Conservation (phyloP, 2,113 vertebrate genomes). For the Burhinus bistriatus region DNA sequence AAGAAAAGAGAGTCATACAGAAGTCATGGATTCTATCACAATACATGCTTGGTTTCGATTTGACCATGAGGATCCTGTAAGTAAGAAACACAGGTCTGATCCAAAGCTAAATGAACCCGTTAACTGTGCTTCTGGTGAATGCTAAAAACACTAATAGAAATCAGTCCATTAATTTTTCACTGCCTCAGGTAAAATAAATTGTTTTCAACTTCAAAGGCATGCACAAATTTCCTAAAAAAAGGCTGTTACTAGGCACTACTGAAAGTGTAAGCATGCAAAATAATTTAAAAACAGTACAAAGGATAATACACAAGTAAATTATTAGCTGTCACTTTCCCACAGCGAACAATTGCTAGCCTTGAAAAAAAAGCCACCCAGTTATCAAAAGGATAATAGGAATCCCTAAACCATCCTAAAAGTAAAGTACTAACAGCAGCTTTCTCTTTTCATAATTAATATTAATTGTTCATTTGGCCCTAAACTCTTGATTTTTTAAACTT, state of each 20-base stretch:
- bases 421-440: neutral
- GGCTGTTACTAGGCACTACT: neutral
- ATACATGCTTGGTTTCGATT: neutral
- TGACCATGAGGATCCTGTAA: neutral
- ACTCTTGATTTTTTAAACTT: neutral
- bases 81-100: neutral
- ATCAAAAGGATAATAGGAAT: neutral
- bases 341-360: neutral
- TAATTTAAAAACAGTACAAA: neutral
- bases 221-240: neutral
- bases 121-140: neutral
- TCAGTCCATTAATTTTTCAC: neutral
- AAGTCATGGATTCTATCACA: neutral
- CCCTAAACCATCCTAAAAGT: neutral
- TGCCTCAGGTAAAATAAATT: neutral
- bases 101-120: neutral
- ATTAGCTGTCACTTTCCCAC: slow-evolving; percentile 12
- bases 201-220: neutral
- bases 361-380: neutral
- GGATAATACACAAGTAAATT: neutral
- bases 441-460: neutral
- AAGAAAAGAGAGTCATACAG: neutral
- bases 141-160: neutral
- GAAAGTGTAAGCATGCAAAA: neutral
- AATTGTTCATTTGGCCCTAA: neutral